Conservation (phyloP, 2,888 invertebrate genomes). For the Dromius quadrimaculatus region DNA sequence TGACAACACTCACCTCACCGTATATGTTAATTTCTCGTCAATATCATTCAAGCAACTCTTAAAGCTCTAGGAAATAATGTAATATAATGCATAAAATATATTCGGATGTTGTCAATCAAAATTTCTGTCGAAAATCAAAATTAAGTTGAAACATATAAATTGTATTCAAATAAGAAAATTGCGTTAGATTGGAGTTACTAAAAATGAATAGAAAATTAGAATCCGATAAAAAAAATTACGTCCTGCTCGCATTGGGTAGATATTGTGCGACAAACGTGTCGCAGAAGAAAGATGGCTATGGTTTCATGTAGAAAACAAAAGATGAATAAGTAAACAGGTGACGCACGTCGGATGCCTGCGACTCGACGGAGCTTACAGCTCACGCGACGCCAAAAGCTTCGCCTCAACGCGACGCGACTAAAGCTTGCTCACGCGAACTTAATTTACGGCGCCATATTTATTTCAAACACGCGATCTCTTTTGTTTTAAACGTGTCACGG, state of each 20-base stretch:
- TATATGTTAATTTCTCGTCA: too few species aligned
- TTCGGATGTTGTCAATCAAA: too few species aligned
- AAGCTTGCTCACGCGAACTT: slow-evolving; percentile 67
- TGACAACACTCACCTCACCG: too few species aligned
- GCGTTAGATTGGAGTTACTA: too few species aligned
- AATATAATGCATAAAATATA: too few species aligned
- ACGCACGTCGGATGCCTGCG: slow-evolving; percentile 46
- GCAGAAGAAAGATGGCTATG: slow-evolving; percentile 32
- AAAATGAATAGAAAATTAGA: too few species aligned
- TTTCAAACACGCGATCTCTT: slow-evolving; percentile 67
- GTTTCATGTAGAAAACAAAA: slow-evolving; percentile 46
- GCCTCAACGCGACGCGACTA: slow-evolving; percentile 54
- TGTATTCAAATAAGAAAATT: too few species aligned
- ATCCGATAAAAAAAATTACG: slow-evolving; percentile 21
- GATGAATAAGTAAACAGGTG: slow-evolving; percentile 52
- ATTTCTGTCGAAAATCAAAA: too few species aligned
- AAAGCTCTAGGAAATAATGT: too few species aligned
- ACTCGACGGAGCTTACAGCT: slow-evolving; percentile 13
- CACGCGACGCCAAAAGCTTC: slow-evolving; percentile 45
- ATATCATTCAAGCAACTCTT: too few species aligned
- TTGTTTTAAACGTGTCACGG: slow-evolving; percentile 67
- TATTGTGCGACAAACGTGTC: slow-evolving; percentile 17
- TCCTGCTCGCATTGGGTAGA: not conserved
- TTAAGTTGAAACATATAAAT: too few species aligned
- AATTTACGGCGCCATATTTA: slow-evolving; percentile 68